These are phyloP conservation scores for Atrina japonica DNA, from an alignment of 2,888 invertebrate genomes.

Conservation along the genomic window DNA sequence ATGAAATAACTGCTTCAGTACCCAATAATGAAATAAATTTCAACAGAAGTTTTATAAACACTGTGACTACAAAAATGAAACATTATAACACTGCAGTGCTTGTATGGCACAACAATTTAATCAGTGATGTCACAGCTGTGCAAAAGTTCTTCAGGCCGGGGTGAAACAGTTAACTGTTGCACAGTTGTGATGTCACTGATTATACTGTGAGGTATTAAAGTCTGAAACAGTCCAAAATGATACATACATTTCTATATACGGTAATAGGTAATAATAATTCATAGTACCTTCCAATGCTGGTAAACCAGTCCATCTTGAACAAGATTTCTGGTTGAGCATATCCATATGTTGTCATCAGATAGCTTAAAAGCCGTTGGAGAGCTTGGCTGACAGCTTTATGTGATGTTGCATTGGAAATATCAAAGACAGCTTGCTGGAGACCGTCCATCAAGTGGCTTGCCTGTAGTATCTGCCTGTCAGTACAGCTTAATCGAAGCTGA, in stretches of 20 bases:
- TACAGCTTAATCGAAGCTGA: slow-evolving; percentile 62
- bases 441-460: slow-evolving; percentile 66
- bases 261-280: not conserved
- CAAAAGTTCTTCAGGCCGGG: too few relatives aligned
- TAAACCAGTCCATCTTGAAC: slow-evolving; percentile 68
- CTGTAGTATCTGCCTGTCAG: slow-evolving; percentile 63
- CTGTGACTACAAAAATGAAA: too few relatives aligned
- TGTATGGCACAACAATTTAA: too few relatives aligned
- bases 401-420: slow-evolving; percentile 74
- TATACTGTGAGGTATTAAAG: not conserved
- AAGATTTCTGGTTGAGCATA: slow-evolving; percentile 54
- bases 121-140: too few relatives aligned
- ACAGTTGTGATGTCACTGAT: too few relatives aligned
- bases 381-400: slow-evolving; percentile 67
- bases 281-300: slow-evolving; percentile 69
- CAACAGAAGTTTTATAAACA: too few relatives aligned
- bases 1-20: too few relatives aligned
- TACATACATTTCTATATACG: too few relatives aligned
- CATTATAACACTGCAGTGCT: too few relatives aligned
- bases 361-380: slow-evolving; percentile 61
- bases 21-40: too few relatives aligned
- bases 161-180: too few relatives aligned
- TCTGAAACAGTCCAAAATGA: not conserved
- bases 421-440: slow-evolving; percentile 64
- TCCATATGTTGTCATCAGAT: slow-evolving; percentile 56